Conservation (phyloP, 1,140 invertebrate genomes). For the Drosophila cardini region DNA sequence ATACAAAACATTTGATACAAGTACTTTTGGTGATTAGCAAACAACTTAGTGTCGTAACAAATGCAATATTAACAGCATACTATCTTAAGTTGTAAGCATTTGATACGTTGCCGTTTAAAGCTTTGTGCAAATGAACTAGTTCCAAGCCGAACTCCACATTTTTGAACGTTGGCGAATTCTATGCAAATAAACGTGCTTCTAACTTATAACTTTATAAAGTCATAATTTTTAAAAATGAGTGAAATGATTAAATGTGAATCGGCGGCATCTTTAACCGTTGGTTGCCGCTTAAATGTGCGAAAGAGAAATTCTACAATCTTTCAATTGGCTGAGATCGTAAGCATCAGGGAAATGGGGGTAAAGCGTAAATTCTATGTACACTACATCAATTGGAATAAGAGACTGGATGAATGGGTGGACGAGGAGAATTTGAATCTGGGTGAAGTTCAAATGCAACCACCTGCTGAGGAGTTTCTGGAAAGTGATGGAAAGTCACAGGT, state of each 20-base stretch:
- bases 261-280: slow-evolving; percentile 90
- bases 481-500: not conserved
- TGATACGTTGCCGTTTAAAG: slow-evolving; percentile 4
- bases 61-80: not conserved
- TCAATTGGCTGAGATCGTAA: slow-evolving; percentile 97
- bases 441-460: slow-evolving; percentile 85
- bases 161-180: not conserved
- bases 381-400: slow-evolving; percentile 90
- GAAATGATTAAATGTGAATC: not conserved
- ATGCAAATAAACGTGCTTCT: not conserved
- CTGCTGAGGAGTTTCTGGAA: not conserved
- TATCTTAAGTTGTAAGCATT: slow-evolving; percentile 9
- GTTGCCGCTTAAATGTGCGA: slow-evolving; percentile 95
- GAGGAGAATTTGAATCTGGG: slow-evolving; percentile 70
- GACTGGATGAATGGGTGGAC: slow-evolving; percentile 98
- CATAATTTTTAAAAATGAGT: slow-evolving; percentile 1
- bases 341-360: slow-evolving; percentile 92
- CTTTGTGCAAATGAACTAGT: slow-evolving; percentile 2
- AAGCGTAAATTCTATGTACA: slow-evolving; percentile 85
- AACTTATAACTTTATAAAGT: not conserved
- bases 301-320: slow-evolving; percentile 96
- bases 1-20: too few relatives aligned
- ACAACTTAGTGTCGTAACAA: not conserved
- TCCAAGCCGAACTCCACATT: not conserved
- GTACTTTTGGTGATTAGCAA: not conserved